A percentile compares a stretch with the other conserved stretches of the same genome.
phyloP scores from a whole-genome alignment of 2,888 invertebrate genomes.

The Pristionchus entomophagus region DNA sequence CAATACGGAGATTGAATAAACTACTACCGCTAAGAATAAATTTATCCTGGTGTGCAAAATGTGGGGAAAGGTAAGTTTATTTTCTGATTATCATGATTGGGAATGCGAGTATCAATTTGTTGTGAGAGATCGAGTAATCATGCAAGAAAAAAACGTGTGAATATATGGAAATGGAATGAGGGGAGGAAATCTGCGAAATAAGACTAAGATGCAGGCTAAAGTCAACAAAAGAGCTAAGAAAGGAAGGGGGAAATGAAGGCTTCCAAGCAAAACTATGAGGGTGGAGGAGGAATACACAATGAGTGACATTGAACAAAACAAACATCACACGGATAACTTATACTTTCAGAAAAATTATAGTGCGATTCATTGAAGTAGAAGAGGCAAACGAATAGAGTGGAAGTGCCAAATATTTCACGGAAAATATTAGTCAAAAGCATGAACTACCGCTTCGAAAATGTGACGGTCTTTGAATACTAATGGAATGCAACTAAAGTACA shows the following conservation, averaged over 20 bases:
- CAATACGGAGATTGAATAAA: too few species aligned
- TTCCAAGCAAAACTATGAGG: background rate
- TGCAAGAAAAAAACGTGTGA: background rate
- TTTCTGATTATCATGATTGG: too few species aligned
- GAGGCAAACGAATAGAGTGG: too few species aligned
- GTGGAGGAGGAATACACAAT: background rate
- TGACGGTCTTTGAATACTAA: too few species aligned
- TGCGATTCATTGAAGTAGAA: background rate
- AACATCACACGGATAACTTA: background rate
- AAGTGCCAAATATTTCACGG: too few species aligned
- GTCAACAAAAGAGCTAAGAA: background rate
- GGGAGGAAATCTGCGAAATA: background rate
- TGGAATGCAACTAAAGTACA: background rate
- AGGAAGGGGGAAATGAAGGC: background rate
- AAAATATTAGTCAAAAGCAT: too few species aligned
- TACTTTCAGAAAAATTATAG: background rate
- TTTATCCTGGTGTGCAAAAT: too few species aligned
- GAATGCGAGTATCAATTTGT: background rate
- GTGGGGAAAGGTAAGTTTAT: too few species aligned
- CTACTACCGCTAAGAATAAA: too few species aligned
- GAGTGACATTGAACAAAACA: background rate
- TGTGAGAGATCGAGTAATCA: background rate
- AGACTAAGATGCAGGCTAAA: conserved; percentile 14
- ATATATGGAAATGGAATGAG: background rate
- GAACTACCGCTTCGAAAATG: too few species aligned